These are phyloP conservation scores for Tiphia femorata DNA, from an alignment of 2,888 invertebrate genomes.

Conservation along the genomic window DNA sequence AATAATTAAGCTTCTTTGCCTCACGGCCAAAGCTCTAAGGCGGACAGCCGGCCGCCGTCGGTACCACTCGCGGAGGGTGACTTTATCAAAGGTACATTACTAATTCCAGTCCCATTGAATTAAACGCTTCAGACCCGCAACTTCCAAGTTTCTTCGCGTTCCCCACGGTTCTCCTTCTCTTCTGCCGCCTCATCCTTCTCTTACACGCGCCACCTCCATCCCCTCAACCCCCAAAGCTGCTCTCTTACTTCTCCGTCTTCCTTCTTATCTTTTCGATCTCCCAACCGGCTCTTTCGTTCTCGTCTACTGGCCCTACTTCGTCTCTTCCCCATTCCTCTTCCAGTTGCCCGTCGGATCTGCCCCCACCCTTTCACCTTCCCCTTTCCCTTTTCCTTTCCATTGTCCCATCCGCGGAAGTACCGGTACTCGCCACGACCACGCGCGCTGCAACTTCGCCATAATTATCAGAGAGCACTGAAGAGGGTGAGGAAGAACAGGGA, in stretches of 20 bases:
- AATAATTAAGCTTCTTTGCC: slow-evolving; percentile 47
- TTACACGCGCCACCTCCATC: no score
- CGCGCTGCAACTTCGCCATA: slow-evolving; percentile 34
- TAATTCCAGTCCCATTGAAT: slow-evolving; percentile 35
- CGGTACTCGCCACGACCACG: slow-evolving; percentile 11
- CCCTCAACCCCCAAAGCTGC: no score
- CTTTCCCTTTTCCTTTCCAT: slow-evolving; percentile 11
- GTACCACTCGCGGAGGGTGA: slow-evolving; percentile 1
- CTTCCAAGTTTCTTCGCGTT: slow-evolving; percentile 12
- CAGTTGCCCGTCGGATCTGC: background rate
- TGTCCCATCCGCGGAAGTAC: slow-evolving; percentile 8
- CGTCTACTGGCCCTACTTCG: no score
- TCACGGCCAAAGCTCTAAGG: slow-evolving; percentile 6
- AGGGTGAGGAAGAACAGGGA: slow-evolving; percentile 2
- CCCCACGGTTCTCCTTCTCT: slow-evolving; percentile 6
- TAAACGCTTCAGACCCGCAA: slow-evolving; percentile 26
- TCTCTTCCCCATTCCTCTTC: no score
- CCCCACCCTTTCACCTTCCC: background rate
- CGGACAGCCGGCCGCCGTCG: slow-evolving; percentile 4
- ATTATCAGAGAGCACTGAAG: slow-evolving; percentile 34
- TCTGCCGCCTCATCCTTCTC: background rate
- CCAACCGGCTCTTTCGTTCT: no score
- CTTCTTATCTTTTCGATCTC: background rate
- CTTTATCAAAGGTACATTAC: slow-evolving; percentile 40
- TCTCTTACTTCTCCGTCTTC: no score